A percentile compares a stretch with the other conserved stretches of the same genome.
phyloP scores from a whole-genome alignment of 2,797 vertebrate genomes.

The Chromis chromis region DNA sequence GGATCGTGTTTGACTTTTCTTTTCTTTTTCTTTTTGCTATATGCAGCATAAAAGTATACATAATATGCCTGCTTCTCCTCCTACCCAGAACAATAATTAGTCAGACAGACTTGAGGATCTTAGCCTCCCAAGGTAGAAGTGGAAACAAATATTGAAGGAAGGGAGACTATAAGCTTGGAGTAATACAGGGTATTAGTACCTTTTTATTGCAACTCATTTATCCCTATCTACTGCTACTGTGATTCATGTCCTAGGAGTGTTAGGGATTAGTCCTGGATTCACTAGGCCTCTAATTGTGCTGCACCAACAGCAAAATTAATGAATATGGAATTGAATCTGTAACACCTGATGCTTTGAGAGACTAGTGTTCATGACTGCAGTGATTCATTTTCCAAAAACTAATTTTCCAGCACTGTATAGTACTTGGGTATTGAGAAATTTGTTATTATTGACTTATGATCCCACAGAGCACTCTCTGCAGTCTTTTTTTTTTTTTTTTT shows the following conservation, averaged over 20 bases:
- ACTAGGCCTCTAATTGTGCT: constrained; percentile 70
- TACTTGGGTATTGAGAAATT: constrained; percentile 43
- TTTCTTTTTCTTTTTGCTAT: background rate
- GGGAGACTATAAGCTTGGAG: constrained; percentile 61
- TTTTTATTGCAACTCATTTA: constrained; percentile 80
- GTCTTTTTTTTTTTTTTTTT: background rate
- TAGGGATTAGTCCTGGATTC: constrained; percentile 77
- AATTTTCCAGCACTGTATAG: constrained; percentile 28
- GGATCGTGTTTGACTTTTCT: constrained; percentile 2
- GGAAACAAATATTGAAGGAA: constrained; percentile 55
- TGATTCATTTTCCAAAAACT: constrained; percentile 53
- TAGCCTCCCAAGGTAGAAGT: constrained; percentile 50
- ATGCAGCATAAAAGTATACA: constrained; percentile 19
- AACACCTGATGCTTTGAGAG: constrained; percentile 64
- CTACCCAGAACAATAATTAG: constrained; percentile 58
- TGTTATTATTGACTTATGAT: constrained; percentile 52
- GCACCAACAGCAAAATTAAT: constrained; percentile 72
- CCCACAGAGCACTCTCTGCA: constrained; percentile 20
- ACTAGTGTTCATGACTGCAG: constrained; percentile 27
- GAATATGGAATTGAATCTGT: constrained; percentile 62
- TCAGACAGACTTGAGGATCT: constrained; percentile 41
- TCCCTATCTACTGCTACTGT: constrained; percentile 67
- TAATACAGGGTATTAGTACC: constrained; percentile 76
- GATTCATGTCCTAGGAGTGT: constrained; percentile 75
- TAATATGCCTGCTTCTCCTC: constrained; percentile 20